Percentiles rank a stretch among this genome's conserved stretches.
These are phyloP conservation scores for Hartigia nigra DNA, from an alignment of 2,888 invertebrate species.

Conservation along the genomic window DNA sequence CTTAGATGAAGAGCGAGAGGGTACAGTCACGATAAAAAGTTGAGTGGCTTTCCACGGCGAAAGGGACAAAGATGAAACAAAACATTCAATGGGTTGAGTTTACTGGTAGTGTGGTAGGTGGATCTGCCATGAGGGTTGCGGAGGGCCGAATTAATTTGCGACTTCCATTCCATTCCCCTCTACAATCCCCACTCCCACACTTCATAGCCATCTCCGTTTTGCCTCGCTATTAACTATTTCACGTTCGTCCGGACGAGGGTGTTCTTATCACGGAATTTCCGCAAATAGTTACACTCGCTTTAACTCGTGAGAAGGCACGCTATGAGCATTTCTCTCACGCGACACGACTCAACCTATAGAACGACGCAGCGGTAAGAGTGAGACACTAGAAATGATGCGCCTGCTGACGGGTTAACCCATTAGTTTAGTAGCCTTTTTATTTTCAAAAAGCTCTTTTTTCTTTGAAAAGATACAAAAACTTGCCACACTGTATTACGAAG, in stretches of 20 bases:
- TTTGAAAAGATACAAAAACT: not conserved
- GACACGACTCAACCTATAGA: too few species aligned
- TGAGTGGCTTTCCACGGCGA: conserved; percentile 46
- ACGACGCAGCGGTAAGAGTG: too few species aligned
- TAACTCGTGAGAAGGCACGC: too few species aligned
- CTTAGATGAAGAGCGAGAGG: conserved; percentile 10
- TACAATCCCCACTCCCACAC: not conserved
- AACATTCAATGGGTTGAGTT: conserved; percentile 2
- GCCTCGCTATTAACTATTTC: not conserved
- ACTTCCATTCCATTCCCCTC: conserved; percentile 1
- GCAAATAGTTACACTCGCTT: not conserved
- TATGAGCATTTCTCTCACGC: too few species aligned
- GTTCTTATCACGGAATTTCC: not conserved
- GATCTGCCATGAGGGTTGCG: not conserved
- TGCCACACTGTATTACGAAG: not conserved
- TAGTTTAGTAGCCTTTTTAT: not conserved
- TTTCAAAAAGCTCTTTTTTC: not conserved
- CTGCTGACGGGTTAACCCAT: too few species aligned
- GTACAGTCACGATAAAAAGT: conserved; percentile 35
- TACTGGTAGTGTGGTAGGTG: not conserved
- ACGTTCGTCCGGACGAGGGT: not conserved
- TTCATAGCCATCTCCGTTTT: not conserved
- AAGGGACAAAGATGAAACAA: conserved; percentile 23
- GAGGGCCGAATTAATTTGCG: conserved; percentile 50
- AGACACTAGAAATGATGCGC: too few species aligned